These are phyloP conservation scores for Montipora foliosa DNA, from an alignment of 64 coral and sea anemone genomes.

Conservation along the genomic window DNA sequence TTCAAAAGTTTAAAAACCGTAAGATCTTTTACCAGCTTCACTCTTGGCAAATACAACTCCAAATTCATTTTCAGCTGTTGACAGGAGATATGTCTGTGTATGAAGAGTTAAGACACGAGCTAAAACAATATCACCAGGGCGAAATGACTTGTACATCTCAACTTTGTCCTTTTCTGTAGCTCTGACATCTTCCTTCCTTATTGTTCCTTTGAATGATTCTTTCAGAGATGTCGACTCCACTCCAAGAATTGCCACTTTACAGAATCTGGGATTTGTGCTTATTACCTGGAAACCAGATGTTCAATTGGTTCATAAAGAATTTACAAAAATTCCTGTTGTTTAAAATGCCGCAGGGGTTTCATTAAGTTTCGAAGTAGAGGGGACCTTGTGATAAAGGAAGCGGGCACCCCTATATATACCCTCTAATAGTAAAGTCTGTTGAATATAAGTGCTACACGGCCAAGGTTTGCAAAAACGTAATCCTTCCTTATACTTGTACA, in stretches of 20 bases:
- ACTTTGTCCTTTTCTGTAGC: conserved; percentile 98
- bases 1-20: not conserved
- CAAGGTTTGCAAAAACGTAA: too few species aligned
- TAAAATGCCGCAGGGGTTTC: too few species aligned
- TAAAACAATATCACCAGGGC: conserved; percentile 94
- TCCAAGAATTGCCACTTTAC: conserved; percentile 95
- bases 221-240: conserved; percentile 92
- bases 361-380: too few species aligned
- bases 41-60: conserved; percentile 99
- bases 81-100: conserved; percentile 88
- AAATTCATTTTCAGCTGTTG: conserved; percentile 97
- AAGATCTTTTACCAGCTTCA: conserved; percentile 84
- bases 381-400: too few species aligned
- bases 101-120: conserved; percentile 90
- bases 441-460: too few species aligned
- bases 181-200: conserved; percentile 97
- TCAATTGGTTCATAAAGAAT: not conserved
- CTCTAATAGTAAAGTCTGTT: too few species aligned
- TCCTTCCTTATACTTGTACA: too few species aligned
- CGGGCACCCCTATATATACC: too few species aligned
- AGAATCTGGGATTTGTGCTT: conserved; percentile 95
- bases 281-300: conserved; percentile 62
- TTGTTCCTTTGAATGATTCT: conserved; percentile 94
- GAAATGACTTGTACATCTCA: conserved; percentile 98
- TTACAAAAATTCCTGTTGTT: too few species aligned